phyloP scores from a whole-genome alignment of 2,888 invertebrate genomes.

The Melangyna quadrimaculata region DNA sequence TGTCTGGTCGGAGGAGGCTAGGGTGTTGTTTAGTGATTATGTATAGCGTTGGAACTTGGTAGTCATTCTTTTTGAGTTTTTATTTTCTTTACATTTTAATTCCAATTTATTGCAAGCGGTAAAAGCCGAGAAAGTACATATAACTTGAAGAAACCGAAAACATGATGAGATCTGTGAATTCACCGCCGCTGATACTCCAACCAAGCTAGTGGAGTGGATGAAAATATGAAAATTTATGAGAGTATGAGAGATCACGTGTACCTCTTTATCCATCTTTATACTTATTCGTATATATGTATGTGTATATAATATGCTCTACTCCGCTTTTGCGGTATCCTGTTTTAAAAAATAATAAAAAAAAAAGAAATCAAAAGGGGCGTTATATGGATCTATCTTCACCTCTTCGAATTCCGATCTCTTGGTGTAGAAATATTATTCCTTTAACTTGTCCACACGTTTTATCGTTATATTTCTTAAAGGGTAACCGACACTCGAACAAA shows the following conservation, averaged over 20 bases:
- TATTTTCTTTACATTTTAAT: constrained; percentile 2
- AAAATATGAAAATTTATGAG: constrained; percentile 63
- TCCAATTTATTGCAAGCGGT: constrained; percentile 46
- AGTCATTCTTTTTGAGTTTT: constrained; percentile 11
- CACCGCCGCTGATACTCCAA: background rate
- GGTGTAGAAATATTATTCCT: constrained; percentile 12
- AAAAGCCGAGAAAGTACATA: constrained; percentile 69
- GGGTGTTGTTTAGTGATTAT: background rate
- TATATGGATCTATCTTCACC: constrained; percentile 36
- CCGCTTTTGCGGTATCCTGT: background rate
- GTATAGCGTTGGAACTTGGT: constrained; percentile 16
- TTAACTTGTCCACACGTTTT: constrained; percentile 22
- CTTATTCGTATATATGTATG: background rate
- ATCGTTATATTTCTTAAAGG: constrained; percentile 25
- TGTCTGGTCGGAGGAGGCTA: constrained; percentile 1
- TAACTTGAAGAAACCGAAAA: constrained; percentile 63
- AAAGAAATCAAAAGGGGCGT: constrained; percentile 56
- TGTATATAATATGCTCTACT: background rate
- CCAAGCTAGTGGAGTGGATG: background rate
- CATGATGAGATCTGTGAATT: constrained; percentile 24
- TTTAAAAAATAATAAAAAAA: constrained; percentile 19
- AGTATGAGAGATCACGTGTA: constrained; percentile 56
- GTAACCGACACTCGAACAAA: background rate
- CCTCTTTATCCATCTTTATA: background rate
- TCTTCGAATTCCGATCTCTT: background rate